phyloP scores from a whole-genome alignment of 2,888 invertebrate species.

The Philopedon plagiatum region DNA sequence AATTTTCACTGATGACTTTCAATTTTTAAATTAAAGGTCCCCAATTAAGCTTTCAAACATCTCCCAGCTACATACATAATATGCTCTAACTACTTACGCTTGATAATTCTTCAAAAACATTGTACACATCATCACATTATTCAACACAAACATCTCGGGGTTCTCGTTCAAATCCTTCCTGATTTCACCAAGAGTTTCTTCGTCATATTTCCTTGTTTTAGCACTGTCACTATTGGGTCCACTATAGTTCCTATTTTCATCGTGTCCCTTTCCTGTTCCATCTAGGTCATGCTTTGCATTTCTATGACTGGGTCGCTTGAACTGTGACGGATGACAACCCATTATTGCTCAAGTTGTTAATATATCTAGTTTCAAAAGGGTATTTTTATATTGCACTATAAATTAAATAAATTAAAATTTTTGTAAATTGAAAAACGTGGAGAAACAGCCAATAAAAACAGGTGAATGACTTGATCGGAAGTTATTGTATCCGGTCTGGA shows the following conservation, averaged over 20 bases:
- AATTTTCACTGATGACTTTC: too few relatives aligned
- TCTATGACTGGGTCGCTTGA: background rate
- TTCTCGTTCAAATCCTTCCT: constrained; percentile 74
- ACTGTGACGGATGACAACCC: constrained; percentile 33
- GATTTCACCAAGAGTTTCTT: constrained; percentile 73
- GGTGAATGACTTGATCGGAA: background rate
- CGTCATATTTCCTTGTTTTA: constrained; percentile 67
- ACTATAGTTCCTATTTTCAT: background rate
- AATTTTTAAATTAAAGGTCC: too few relatives aligned
- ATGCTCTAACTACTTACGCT: constrained; percentile 73
- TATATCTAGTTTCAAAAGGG: constrained; percentile 2
- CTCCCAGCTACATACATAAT: too few relatives aligned
- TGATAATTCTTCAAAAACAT: constrained; percentile 87
- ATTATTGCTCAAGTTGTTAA: constrained; percentile 1
- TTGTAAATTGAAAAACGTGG: background rate
- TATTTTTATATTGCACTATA: too few relatives aligned
- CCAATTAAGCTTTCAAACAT: too few relatives aligned
- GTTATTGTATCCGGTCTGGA: background rate
- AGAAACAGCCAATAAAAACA: background rate
- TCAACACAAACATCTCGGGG: constrained; percentile 80
- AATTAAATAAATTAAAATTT: too few relatives aligned
- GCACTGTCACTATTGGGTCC: constrained; percentile 27
- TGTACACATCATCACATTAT: constrained; percentile 81
- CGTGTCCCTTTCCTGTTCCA: background rate
- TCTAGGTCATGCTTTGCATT: background rate